phyloP scores from a whole-genome alignment of 2,888 invertebrate genomes.

The Pharmacophagus antenor region DNA sequence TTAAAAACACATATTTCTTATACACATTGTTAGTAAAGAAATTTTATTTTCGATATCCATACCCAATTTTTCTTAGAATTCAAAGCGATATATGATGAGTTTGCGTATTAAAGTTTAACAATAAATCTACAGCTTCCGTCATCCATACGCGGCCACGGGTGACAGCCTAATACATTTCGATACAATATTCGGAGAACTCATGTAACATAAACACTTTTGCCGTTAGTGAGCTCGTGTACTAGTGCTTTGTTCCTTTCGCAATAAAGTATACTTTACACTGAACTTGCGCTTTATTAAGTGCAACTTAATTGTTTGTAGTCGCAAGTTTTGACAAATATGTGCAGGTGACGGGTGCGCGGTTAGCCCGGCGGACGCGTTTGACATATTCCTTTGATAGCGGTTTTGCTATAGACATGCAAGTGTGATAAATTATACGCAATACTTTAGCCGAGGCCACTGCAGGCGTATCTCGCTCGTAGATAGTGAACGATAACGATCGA shows the following conservation, averaged over 20 bases:
- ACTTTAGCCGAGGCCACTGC: conserved; percentile 36
- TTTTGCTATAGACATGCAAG: conserved; percentile 56
- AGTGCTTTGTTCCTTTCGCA: neutral
- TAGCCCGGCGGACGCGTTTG: conserved; percentile 71
- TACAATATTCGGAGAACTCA: conserved; percentile 56
- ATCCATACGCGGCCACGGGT: conserved; percentile 56
- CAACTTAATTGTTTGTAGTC: conserved; percentile 46
- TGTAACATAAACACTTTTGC: conserved; percentile 31
- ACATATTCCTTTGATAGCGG: conserved; percentile 75
- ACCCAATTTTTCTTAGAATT: conserved; percentile 7
- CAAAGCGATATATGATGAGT: conserved; percentile 34
- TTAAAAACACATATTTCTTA: neutral
- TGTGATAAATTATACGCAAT: conserved; percentile 60
- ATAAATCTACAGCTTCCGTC: conserved; percentile 65
- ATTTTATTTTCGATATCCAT: conserved; percentile 10
- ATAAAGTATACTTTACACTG: conserved; percentile 43
- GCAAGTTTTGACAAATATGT: conserved; percentile 77
- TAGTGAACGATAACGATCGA: conserved; percentile 22
- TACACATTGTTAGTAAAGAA: neutral
- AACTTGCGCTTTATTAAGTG: conserved; percentile 32
- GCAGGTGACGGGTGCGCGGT: conserved; percentile 73
- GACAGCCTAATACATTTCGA: conserved; percentile 68
- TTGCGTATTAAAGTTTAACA: conserved; percentile 59
- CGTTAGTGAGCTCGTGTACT: neutral
- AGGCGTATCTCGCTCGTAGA: conserved; percentile 15